These are phyloP conservation scores for Apodemus sylvaticus DNA, from an alignment of 2,113 vertebrate species.

Conservation along the genomic window DNA sequence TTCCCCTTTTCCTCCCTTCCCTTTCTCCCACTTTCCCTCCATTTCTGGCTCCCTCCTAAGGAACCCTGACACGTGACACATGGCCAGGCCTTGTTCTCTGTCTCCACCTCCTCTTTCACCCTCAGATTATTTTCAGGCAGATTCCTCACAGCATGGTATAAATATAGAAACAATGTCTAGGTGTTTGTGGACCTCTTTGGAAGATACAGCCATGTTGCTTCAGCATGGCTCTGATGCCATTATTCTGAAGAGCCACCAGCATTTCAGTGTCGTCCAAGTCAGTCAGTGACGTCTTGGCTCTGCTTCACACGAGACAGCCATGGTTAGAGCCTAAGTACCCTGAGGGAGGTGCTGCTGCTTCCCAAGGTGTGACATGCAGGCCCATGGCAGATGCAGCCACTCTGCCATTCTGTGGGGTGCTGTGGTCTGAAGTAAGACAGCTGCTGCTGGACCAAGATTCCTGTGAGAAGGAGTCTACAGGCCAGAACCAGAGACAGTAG, in stretches of 20 bases:
- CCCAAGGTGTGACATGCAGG: accelerated
- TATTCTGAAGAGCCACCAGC: not conserved
- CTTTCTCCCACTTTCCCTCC: not conserved
- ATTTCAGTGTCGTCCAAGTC: no score
- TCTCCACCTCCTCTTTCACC: not conserved
- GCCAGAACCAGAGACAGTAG: not conserved
- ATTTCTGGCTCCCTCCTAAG: not conserved
- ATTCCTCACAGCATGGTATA: not conserved
- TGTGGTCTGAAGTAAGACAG: not conserved
- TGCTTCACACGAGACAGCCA: accelerated
- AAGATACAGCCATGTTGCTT: not conserved
- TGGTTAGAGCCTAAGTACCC: not conserved
- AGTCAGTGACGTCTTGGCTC: not conserved
- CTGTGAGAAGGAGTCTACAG: not conserved
- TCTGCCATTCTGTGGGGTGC: not conserved
- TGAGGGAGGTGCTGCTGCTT: not conserved
- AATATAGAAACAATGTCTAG: not conserved
- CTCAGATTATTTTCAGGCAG: not conserved
- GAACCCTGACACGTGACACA: not conserved
- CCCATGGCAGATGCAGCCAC: not conserved
- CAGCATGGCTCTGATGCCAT: not conserved
- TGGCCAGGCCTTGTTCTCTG: not conserved
- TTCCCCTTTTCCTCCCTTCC: no score
- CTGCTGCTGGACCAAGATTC: not conserved
- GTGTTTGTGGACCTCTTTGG: not conserved